phyloP scores from a whole-genome alignment of 1,140 invertebrate species.

The Rhopalosiphum maidis region DNA sequence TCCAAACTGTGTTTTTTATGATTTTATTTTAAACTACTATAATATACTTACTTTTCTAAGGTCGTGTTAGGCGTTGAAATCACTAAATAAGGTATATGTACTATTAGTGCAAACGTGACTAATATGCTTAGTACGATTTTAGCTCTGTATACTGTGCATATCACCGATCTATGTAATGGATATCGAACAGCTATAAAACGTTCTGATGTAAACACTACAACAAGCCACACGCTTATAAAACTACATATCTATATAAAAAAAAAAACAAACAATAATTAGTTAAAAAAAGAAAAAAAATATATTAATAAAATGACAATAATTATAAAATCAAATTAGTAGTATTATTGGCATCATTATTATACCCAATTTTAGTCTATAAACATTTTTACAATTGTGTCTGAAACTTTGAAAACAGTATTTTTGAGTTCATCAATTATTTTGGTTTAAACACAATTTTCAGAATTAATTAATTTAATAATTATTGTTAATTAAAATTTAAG shows the following conservation, averaged over 20 bases:
- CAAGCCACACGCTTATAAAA: constrained; percentile 81
- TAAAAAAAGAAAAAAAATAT: not conserved
- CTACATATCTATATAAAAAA: constrained; percentile 65
- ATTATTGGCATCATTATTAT: not conserved
- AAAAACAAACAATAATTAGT: not conserved
- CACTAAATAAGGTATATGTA: constrained; percentile 71
- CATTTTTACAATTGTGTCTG: not conserved
- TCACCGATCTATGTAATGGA: constrained; percentile 75
- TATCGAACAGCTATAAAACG: constrained; percentile 81
- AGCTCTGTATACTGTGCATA: constrained; percentile 81
- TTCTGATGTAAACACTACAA: constrained; percentile 86
- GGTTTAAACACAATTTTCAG: not conserved
- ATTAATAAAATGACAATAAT: not conserved
- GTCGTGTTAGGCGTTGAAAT: constrained; percentile 64
- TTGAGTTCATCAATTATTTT: not conserved
- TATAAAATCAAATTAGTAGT: not conserved
- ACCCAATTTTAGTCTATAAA: not conserved
- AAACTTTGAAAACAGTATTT: not conserved
- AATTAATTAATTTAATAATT: not conserved
- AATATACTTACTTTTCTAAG: constrained; percentile 28
- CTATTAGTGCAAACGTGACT: constrained; percentile 65
- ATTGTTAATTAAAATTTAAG: not conserved
- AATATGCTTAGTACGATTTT: constrained; percentile 70
- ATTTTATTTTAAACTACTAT: not conserved
- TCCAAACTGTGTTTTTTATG: not conserved